A percentile compares a stretch with the other conserved stretches of the same genome.
These are phyloP conservation scores for Percina caprodes DNA, from an alignment of 2,113 vertebrate genomes.

Conservation along the genomic window DNA sequence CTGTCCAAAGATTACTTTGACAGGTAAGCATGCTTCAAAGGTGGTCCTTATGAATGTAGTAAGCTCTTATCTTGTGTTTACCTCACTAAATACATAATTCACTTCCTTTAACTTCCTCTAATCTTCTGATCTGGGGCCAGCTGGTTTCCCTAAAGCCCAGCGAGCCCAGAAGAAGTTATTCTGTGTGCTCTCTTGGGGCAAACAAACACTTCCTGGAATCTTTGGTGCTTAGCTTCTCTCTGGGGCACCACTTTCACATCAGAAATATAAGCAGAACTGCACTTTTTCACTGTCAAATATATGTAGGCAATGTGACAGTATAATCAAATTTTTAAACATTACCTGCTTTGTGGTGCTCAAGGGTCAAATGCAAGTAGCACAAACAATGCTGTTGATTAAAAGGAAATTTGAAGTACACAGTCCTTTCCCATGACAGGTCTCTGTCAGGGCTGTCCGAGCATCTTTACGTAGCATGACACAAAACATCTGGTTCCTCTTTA, in stretches of 20 bases:
- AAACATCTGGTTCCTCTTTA: constrained; percentile 85
- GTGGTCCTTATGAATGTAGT: constrained; percentile 62
- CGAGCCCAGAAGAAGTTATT: constrained; percentile 16
- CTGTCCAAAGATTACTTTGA: constrained; percentile 59
- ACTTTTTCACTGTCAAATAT: constrained; percentile 5
- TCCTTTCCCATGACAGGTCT: constrained; percentile 53
- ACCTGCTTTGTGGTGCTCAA: background rate
- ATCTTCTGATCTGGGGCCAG: constrained; percentile 40
- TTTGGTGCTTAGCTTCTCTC: constrained; percentile 20
- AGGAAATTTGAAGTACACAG: background rate
- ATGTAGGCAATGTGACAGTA: background rate
- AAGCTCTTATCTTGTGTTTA: constrained; percentile 67
- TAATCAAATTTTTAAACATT: constrained; percentile 9
- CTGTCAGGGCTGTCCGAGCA: constrained; percentile 43
- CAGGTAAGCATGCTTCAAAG: constrained; percentile 66
- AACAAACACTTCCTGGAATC: constrained; percentile 59
- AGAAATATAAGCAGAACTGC: constrained; percentile 27
- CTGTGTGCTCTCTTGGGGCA: constrained; percentile 34
- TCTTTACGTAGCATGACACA: constrained; percentile 70
- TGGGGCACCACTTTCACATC: constrained; percentile 20
- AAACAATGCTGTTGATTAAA: constrained; percentile 58
- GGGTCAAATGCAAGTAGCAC: constrained; percentile 5
- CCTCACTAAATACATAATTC: constrained; percentile 57
- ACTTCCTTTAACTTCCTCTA: constrained; percentile 46
- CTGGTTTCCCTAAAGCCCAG: constrained; percentile 35